Evolutionary conservation across 2,113 vertebrate genomes (phyloP).

Genomic region (Origma solitaria): DNA sequence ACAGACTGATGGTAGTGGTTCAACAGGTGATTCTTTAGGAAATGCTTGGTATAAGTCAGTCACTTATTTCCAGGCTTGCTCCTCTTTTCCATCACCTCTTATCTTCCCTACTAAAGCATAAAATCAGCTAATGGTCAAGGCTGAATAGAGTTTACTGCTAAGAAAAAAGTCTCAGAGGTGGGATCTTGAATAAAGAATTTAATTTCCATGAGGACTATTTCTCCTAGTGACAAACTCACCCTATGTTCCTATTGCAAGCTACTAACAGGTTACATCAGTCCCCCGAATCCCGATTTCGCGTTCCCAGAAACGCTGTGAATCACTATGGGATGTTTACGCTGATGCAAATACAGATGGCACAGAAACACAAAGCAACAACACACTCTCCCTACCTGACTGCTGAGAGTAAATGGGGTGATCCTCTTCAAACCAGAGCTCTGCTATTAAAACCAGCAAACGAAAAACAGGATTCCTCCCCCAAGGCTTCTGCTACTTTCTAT

Average conservation of each 20-base stretch:
- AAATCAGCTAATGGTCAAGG: not conserved
- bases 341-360: not conserved
- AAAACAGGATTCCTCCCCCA: not conserved
- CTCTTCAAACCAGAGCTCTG: not conserved
- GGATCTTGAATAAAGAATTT: not conserved
- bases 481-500: not conserved
- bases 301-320: not conserved
- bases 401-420: not conserved
- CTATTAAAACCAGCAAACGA: not conserved
- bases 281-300: accelerated
- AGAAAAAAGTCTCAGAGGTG: not conserved
- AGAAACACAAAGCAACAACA: not conserved
- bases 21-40: not conserved
- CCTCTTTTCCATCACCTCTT: not conserved
- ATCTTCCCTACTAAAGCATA: not conserved
- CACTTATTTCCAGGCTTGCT: not conserved
- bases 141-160: not conserved
- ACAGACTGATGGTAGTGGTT: not conserved
- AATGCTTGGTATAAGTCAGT: not conserved
- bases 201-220: not conserved
- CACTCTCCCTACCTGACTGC: not conserved
- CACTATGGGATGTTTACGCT: not conserved
- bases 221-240: not conserved
- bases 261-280: not conserved
- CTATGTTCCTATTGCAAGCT: not conserved